A percentile compares a stretch with the other conserved stretches of the same genome.
Conservation (phyloP, 2,888 invertebrate species). For the Heliconius ethilla region DNA sequence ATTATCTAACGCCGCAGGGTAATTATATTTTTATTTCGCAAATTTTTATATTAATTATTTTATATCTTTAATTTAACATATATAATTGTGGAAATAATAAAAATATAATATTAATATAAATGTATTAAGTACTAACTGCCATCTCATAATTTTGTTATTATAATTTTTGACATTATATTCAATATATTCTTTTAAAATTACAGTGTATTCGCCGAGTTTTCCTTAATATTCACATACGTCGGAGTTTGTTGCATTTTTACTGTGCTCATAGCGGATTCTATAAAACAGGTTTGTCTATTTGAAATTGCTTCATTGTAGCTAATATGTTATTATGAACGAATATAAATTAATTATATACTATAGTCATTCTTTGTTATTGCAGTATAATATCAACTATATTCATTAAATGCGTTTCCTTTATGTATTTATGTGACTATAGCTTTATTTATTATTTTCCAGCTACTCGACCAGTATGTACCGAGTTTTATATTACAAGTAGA, state of each 20-base stretch:
- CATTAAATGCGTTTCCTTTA: not conserved
- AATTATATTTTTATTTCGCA: slow-evolving; percentile 1
- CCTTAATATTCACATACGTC: slow-evolving; percentile 85
- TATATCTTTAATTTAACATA: too few species aligned
- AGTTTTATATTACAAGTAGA: slow-evolving; percentile 60
- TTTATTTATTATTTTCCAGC: slow-evolving; percentile 50
- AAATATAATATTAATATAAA: too few species aligned
- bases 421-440: not conserved
- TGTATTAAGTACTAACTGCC: not conserved
- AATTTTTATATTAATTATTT: too few species aligned
- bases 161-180: not conserved
- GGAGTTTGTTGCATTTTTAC: slow-evolving; percentile 90
- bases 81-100: too few species aligned
- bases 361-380: not conserved
- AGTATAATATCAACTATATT: not conserved
- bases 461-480: slow-evolving; percentile 68
- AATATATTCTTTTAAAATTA: slow-evolving; percentile 36
- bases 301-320: not conserved
- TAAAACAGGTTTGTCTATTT: slow-evolving; percentile 80
- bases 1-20: slow-evolving; percentile 70
- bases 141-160: not conserved
- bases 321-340: not conserved
- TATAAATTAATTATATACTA: not conserved
- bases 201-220: slow-evolving; percentile 82
- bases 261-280: slow-evolving; percentile 86